Evolutionary conservation across 2,113 vertebrate genomes (phyloP).

Genomic region (Antigone vipio): DNA sequence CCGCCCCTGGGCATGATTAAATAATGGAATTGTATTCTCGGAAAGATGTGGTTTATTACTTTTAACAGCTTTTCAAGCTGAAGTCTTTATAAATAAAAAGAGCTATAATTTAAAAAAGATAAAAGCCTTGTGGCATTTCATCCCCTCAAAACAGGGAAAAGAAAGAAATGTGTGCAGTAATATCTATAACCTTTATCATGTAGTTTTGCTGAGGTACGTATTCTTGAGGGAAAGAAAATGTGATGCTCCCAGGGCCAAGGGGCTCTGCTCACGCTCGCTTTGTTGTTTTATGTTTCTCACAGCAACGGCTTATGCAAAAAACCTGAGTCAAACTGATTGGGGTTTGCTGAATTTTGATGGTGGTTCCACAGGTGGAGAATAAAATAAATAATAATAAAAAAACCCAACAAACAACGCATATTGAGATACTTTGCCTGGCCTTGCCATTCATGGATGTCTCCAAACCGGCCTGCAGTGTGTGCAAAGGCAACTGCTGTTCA

Average conservation of each 20-base stretch:
- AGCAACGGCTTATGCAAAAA: not conserved
- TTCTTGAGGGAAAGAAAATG: not conserved
- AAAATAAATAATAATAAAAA: not conserved
- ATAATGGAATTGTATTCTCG: constrained; percentile 60
- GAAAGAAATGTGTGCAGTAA: not conserved
- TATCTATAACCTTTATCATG: not conserved
- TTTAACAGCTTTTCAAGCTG: constrained; percentile 63
- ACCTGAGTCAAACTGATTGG: not conserved
- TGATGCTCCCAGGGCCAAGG: not conserved
- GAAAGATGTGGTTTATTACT: constrained; percentile 62
- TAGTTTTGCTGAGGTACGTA: not conserved
- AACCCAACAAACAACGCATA: fast-evolving
- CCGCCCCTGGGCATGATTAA: constrained; percentile 67
- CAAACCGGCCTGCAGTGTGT: not conserved
- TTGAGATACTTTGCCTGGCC: not conserved
- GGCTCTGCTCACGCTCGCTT: not conserved
- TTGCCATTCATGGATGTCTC: not conserved
- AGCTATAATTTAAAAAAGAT: constrained; percentile 42
- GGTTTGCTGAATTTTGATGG: not conserved
- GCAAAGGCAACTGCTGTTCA: not conserved
- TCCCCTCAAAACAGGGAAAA: not conserved
- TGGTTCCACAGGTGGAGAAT: not conserved
- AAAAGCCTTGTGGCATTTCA: not conserved
- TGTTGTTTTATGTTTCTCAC: not conserved
- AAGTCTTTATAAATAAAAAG: constrained; percentile 52